Base-by-base conservation (phyloP, 2,888 invertebrate species). In the Lasiommata megera region DNA sequence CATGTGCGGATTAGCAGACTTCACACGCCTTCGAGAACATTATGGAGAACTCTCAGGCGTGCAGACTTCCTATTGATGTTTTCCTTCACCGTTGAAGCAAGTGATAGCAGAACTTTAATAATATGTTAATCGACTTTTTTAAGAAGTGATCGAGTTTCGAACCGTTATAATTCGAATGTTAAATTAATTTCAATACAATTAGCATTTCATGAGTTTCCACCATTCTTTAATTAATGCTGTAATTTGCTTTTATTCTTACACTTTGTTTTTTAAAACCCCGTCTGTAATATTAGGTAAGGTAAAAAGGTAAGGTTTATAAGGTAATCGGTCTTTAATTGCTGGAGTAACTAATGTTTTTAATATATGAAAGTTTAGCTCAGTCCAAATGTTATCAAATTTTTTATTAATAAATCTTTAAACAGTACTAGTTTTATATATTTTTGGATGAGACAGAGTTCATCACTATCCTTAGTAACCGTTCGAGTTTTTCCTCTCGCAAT, bases 121-220 rank as follows among this genome's bases (percentile, higher is more conserved):
- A 3, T 5, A 23, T 3, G 5, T 34, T 44, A 29, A 29, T 31
- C 31, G 16, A 46, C 46, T 46, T 29, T 46, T n/a, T 16, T 5
- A 31, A 46, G 46, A 46, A 46, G 46, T 16, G 29, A 46, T 46
- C 14, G 46, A 46, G 31, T 46, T 31, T 14, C 46, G 9, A 14
- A 16, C 46, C 46, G 14, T 29, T 46, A 9, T 46, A 28, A 46
- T 46, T 31, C 29, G 29, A 46, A 46, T 46, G 46, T 46, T 46
- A 11, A 46, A 46, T 46, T 46, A 29, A 46, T 46, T 31, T n/a
- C 11, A 46, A 31, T 46, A 14, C 6, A 46, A 46, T 46, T 46
- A 31, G 31, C 46, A 46, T 31, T 9, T 31, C 29, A 31, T 46
- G 46, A 46, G 31, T 46, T 46, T 46, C 29, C 17, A 16, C 29